Conservation (phyloP, 1,140 invertebrate genomes). For the Dolichoris vasculosae region DNA sequence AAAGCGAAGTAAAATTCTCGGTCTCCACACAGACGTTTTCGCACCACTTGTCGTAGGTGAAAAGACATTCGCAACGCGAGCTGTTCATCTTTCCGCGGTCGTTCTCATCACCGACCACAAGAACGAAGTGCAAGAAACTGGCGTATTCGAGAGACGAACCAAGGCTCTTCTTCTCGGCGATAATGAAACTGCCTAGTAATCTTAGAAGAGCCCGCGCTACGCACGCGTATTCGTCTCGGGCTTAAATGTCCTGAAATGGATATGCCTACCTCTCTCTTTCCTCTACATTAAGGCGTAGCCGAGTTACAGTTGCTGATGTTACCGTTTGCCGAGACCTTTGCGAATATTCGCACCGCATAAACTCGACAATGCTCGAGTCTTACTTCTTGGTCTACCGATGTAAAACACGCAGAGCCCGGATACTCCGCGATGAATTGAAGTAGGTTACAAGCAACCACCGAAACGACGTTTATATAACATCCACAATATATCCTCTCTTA, state of each 20-base stretch:
- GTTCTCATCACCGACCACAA: not conserved
- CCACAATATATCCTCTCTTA: not conserved
- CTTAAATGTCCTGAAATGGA: constrained; percentile 72
- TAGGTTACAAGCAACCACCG: not conserved
- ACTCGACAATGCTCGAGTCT: not conserved
- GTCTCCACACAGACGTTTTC: not conserved
- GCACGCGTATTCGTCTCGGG: constrained; percentile 55
- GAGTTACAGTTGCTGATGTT: constrained; percentile 70
- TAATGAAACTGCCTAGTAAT: constrained; percentile 69
- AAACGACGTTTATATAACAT: not conserved
- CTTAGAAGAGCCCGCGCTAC: constrained; percentile 63
- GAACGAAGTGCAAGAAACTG: not conserved
- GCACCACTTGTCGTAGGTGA: not conserved
- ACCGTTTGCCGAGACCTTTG: constrained; percentile 49
- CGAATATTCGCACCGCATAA: constrained; percentile 61
- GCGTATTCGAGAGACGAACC: not conserved
- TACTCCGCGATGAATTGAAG: constrained; percentile 1
- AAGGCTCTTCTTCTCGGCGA: constrained; percentile 15
- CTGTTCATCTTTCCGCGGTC: constrained; percentile 8
- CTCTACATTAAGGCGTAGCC: constrained; percentile 61
- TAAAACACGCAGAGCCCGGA: not conserved
- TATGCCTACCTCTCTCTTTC: constrained; percentile 61
- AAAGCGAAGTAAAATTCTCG: no score
- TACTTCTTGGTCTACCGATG: not conserved
- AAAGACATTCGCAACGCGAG: constrained; percentile 19